Conservation (phyloP, 2,113 vertebrate genomes). For the Sander lucioperca region DNA sequence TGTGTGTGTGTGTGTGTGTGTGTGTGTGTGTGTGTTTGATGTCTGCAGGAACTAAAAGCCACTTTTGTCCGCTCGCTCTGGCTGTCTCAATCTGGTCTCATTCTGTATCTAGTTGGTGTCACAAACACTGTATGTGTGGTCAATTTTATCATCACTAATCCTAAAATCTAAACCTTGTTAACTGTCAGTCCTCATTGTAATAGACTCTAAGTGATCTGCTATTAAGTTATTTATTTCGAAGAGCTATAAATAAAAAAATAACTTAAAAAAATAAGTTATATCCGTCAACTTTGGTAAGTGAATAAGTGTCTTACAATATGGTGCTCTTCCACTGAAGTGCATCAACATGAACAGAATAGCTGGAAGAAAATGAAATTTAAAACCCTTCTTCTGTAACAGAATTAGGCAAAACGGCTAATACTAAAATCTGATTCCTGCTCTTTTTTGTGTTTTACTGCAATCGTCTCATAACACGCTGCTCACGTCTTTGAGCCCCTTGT, state of each 20-base stretch:
- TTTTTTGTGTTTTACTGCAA: constrained; percentile 45
- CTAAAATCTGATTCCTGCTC: constrained; percentile 41
- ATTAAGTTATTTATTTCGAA: not conserved
- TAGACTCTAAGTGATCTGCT: not conserved
- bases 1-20: constrained; percentile 11
- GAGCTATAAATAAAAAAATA: too few relatives aligned
- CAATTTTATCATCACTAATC: not conserved
- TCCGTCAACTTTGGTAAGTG: not conserved
- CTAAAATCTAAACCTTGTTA: not conserved
- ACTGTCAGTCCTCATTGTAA: not conserved
- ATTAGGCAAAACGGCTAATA: constrained; percentile 31
- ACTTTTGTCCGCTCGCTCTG: constrained; percentile 39
- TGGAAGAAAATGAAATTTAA: constrained; percentile 14
- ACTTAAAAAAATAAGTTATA: not conserved
- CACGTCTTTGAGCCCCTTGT: constrained; percentile 27
- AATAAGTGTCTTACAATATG: not conserved
- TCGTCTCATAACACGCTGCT: constrained; percentile 33
- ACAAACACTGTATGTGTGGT: too few relatives aligned
- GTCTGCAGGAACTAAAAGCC: constrained; percentile 30
- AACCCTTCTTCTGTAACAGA: constrained; percentile 26
- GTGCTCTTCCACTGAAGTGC: not conserved
- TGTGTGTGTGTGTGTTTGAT: constrained; percentile 36
- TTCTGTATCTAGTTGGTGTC: not conserved
- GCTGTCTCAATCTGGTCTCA: constrained; percentile 9
- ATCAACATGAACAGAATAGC: not conserved